Evolutionary conservation across 1,140 invertebrate species (phyloP), one percentile per base, ranked within the genome.

Genomic region (Metopolophium dirhodum): DNA sequence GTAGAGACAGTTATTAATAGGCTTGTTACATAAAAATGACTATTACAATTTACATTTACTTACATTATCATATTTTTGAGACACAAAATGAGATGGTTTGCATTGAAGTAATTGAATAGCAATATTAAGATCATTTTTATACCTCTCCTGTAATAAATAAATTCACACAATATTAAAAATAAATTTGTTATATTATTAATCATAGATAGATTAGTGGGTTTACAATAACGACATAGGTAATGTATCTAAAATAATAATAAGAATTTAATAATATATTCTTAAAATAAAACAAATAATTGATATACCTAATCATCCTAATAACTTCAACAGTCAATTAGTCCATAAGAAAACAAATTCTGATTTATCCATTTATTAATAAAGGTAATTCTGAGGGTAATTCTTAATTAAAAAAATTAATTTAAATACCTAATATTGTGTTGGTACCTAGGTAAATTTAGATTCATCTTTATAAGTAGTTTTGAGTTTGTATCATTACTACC

Each of bases 71-170:
- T 98, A 96, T 95, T 98, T 98, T 94, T 99, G 98, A 89, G 98
- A 97, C 93, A 99, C 97, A 96, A 99, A 99, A 96, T 98, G 98
- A 92, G 98, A 98, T 94, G 98, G 98, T 95, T 99, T 99, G 95
- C 98, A 99, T 95, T 99, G 98, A 47, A 99, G 95, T 94, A 99
- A 96, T 95, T 99, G 98, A 94, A 99, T 98, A 90, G 98, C 98
- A 95, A 99, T 96, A 95, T 98, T 98, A 94, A 99, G 98, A 95
- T 99, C 99, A 95, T 97, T 98, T 95, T 98, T 97, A 95, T 99
- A 99, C 94, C 98, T 97, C 95, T 99, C 98, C 98, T 99, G 96
- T 51, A 96, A 96, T 95, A 95, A 94, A 95, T 94, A 94, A 94
- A 94, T 94, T 93, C 93, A 82, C 14, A 47, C 14, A 77, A 77